Evolutionary conservation across 1,140 invertebrate species (phyloP).

Genomic region (Brachionus manjavacas): DNA sequence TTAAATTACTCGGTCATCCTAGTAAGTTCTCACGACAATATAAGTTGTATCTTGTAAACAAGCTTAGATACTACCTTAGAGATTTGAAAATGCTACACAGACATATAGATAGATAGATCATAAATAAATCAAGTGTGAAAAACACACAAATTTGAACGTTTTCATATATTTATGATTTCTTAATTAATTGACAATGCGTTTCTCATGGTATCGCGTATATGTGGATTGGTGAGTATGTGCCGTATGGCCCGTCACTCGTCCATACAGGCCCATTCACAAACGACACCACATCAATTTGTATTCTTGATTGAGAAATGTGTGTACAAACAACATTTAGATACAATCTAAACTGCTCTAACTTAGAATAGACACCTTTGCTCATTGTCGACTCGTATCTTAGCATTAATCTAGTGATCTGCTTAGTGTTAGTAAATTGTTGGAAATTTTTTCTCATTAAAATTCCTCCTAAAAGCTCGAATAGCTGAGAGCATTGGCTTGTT

Average conservation of each 20-base stretch:
- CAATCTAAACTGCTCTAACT: constrained; percentile 18
- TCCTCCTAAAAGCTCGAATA: not conserved
- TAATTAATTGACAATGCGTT: constrained; percentile 34
- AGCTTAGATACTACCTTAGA: constrained; percentile 35
- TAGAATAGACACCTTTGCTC: not conserved
- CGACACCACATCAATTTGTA: not conserved
- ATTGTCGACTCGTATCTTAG: not conserved
- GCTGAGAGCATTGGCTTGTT: too few species aligned
- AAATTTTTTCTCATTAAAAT: not conserved
- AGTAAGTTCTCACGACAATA: not conserved
- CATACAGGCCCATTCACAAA: too few species aligned
- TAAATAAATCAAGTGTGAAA: constrained; percentile 40
- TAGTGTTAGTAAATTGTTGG: not conserved
- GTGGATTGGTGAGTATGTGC: not conserved
- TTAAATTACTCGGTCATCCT: not conserved
- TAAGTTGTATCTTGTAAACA: constrained; percentile 16
- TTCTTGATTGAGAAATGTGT: not conserved
- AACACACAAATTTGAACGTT: constrained; percentile 22
- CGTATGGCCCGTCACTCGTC: too few species aligned
- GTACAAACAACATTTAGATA: not conserved
- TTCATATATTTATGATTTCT: not conserved
- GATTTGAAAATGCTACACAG: not conserved
- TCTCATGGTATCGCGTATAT: constrained; percentile 18
- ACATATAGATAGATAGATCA: not conserved
- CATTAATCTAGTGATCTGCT: not conserved